These are phyloP conservation scores for Brachylomia viminalis DNA, from an alignment of 2,888 invertebrate genomes.

Conservation along the genomic window DNA sequence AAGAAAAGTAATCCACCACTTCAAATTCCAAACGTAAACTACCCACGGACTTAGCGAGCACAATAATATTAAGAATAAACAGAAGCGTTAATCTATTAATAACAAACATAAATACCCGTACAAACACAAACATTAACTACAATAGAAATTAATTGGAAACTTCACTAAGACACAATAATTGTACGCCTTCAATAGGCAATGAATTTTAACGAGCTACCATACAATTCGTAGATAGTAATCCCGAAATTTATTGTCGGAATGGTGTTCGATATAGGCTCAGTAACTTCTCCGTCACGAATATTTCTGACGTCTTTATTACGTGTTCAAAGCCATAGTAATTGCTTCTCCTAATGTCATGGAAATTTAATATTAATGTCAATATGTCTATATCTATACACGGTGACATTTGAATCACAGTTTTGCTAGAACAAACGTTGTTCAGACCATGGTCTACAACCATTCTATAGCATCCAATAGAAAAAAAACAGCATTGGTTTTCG, in stretches of 20 bases:
- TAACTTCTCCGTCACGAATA: constrained; percentile 29
- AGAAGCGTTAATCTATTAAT: not conserved
- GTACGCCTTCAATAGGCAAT: constrained; percentile 47
- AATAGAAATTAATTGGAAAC: constrained; percentile 39
- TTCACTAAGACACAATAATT: constrained; percentile 51
- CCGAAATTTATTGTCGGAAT: constrained; percentile 47
- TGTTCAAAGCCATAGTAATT: not conserved
- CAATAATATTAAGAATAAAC: constrained; percentile 3
- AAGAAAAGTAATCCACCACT: not conserved
- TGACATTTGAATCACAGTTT: no score
- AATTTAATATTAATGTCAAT: not conserved
- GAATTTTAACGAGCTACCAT: constrained; percentile 58
- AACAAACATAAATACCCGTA: constrained; percentile 14
- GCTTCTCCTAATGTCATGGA: not conserved
- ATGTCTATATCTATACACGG: no score
- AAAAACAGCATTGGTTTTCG: no score
- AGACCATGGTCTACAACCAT: no score
- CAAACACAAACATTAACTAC: constrained; percentile 26
- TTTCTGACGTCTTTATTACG: constrained; percentile 32
- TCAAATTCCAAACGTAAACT: not conserved
- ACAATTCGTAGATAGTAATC: constrained; percentile 49
- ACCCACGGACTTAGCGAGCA: not conserved
- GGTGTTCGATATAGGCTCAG: constrained; percentile 18
- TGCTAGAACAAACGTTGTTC: no score
- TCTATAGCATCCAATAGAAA: no score